Percentiles rank a stretch among this genome's conserved stretches.
These are phyloP conservation scores for Morpho achilles DNA, from an alignment of 2,888 invertebrate species.

Conservation along the genomic window DNA sequence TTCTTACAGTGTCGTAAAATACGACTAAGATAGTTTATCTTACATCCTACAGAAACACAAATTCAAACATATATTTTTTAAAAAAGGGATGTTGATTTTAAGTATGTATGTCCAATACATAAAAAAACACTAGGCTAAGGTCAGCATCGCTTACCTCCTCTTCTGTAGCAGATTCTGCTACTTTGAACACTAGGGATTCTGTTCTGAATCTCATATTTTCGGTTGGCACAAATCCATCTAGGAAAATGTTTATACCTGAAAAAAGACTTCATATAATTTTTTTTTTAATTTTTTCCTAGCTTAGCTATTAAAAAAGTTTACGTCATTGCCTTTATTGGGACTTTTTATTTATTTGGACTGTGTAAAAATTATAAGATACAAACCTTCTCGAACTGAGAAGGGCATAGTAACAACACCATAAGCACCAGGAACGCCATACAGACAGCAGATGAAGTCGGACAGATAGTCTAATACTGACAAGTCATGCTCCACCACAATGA, in stretches of 20 bases:
- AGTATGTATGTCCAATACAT: too few relatives aligned
- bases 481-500: constrained; percentile 99
- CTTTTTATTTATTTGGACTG: too few relatives aligned
- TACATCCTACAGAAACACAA: too few relatives aligned
- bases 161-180: constrained; percentile 97
- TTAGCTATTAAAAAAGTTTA: too few relatives aligned
- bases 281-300: too few relatives aligned
- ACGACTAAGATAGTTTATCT: too few relatives aligned
- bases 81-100: too few relatives aligned
- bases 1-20: too few relatives aligned
- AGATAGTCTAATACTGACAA: constrained; percentile 98
- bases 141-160: constrained; percentile 83
- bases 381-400: constrained; percentile 98
- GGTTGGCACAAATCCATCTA: constrained; percentile 99
- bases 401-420: constrained; percentile 99
- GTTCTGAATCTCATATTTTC: constrained; percentile 99
- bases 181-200: constrained; percentile 97
- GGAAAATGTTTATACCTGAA: constrained; percentile 96
- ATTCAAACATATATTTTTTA: too few relatives aligned
- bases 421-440: constrained; percentile 98
- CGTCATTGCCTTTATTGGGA: too few relatives aligned
- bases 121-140: too few relatives aligned
- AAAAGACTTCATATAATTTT: constrained; percentile 28
- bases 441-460: constrained; percentile 98
- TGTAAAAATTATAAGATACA: constrained; percentile 18